Conservation (phyloP, 2,113 vertebrate genomes). For the Tachycineta bicolor region DNA sequence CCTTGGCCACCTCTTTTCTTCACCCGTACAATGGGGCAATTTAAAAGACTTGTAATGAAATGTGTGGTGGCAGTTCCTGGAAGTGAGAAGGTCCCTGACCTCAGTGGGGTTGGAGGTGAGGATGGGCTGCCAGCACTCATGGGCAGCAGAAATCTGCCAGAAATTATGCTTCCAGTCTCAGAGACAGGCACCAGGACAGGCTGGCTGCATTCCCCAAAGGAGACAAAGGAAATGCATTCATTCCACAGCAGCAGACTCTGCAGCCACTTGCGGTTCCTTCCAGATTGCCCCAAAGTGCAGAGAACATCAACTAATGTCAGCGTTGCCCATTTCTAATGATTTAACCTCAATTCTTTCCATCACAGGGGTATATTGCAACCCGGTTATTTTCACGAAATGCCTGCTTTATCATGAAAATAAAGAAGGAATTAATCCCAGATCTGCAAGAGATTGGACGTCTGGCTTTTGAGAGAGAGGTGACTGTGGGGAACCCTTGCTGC, state of each 20-base stretch:
- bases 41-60: not conserved
- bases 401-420: slow-evolving; percentile 75
- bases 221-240: not conserved
- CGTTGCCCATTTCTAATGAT: not conserved
- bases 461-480: slow-evolving; percentile 73
- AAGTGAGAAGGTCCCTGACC: not conserved
- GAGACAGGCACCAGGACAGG: not conserved
- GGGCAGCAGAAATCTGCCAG: not conserved
- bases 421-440: slow-evolving; percentile 34
- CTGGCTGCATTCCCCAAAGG: not conserved
- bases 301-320: not conserved
- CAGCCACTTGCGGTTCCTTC: not conserved
- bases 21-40: accelerated
- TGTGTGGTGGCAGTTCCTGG: not conserved
- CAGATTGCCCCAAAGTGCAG: not conserved
- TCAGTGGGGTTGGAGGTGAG: not conserved
- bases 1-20: not conserved
- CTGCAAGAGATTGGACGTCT: slow-evolving; percentile 36
- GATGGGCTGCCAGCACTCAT: not conserved
- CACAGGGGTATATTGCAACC: slow-evolving; percentile 72
- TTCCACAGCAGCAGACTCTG: not conserved
- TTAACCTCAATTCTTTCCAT: not conserved
- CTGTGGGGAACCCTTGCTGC: not conserved
- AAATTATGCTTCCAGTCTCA: not conserved
- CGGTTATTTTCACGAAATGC: slow-evolving; percentile 60